Evolutionary conservation across 2,797 vertebrate species (phyloP).

Genomic region (Harpagifer antarcticus): DNA sequence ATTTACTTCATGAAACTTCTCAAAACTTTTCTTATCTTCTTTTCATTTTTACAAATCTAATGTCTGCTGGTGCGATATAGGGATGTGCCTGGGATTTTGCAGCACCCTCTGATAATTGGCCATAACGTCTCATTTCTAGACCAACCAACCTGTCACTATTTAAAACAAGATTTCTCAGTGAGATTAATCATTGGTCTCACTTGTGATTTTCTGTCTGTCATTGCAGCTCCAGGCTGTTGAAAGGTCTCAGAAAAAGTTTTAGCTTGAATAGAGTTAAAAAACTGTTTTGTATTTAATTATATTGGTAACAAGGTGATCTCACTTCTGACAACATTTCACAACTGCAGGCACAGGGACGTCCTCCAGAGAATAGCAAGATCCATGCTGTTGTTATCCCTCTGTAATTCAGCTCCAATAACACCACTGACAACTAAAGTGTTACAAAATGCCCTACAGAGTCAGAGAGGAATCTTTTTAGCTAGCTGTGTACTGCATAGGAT

Average conservation of each 20-base stretch:
- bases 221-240: conserved; percentile 25
- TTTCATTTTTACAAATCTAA: too few relatives aligned
- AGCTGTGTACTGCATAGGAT: conserved; percentile 42
- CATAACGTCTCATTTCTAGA: conserved; percentile 30
- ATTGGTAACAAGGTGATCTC: conserved; percentile 37
- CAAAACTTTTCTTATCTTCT: too few relatives aligned
- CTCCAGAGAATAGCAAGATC: conserved; percentile 31
- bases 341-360: conserved; percentile 15
- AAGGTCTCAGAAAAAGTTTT: neutral
- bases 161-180: conserved; percentile 22
- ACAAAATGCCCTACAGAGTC: conserved; percentile 42
- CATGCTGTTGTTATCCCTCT: conserved; percentile 14
- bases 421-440: conserved; percentile 42
- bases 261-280: conserved; percentile 3
- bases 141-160: conserved; percentile 21
- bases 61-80: neutral
- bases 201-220: conserved; percentile 37
- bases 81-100: neutral
- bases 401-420: conserved; percentile 47
- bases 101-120: conserved; percentile 13
- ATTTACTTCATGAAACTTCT: too few relatives aligned
- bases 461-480: conserved; percentile 31
- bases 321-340: conserved; percentile 29
- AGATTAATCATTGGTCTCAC: conserved; percentile 19
- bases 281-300: conserved; percentile 44